Percentiles rank a stretch among this genome's conserved stretches.
Evolutionary conservation across 2,888 invertebrate genomes (phyloP).

Genomic region (Lithophane leautieri): DNA sequence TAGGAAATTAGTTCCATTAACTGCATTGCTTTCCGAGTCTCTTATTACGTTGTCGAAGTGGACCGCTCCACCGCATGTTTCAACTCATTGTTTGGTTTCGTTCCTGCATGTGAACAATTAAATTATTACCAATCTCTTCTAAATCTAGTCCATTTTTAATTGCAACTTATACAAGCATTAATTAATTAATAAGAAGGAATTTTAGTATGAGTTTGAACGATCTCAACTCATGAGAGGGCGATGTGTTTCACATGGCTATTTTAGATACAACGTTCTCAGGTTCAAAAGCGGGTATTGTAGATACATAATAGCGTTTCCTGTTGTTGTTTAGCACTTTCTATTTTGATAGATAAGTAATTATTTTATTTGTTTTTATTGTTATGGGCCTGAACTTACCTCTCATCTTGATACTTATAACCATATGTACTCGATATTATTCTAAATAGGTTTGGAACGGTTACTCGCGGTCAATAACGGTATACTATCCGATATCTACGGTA

Average conservation of each 20-base stretch:
- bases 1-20: conserved; percentile 68
- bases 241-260: conserved; percentile 76
- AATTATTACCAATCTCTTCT: conserved; percentile 69
- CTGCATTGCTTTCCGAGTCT: conserved; percentile 68
- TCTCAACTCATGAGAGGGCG: conserved; percentile 68
- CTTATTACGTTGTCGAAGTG: conserved; percentile 66
- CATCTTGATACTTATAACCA: conserved; percentile 5
- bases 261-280: conserved; percentile 75
- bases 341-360: conserved; percentile 33
- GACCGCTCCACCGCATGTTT: conserved; percentile 66
- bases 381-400: background rate
- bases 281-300: conserved; percentile 69
- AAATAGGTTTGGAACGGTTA: conserved; percentile 39
- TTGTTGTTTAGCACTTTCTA: conserved; percentile 57
- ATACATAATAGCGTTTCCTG: conserved; percentile 71
- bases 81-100: conserved; percentile 73
- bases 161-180: conserved; percentile 62
- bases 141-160: conserved; percentile 72
- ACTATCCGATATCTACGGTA: conserved; percentile 36
- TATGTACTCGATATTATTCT: conserved; percentile 19
- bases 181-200: conserved; percentile 74
- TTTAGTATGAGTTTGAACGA: conserved; percentile 69
- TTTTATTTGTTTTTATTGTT: conserved; percentile 1
- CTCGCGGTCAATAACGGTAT: conserved; percentile 38
- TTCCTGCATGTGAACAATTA: conserved; percentile 73